Evolutionary conservation across 1,140 invertebrate genomes (phyloP).

Genomic region (Drosophila saltans): DNA sequence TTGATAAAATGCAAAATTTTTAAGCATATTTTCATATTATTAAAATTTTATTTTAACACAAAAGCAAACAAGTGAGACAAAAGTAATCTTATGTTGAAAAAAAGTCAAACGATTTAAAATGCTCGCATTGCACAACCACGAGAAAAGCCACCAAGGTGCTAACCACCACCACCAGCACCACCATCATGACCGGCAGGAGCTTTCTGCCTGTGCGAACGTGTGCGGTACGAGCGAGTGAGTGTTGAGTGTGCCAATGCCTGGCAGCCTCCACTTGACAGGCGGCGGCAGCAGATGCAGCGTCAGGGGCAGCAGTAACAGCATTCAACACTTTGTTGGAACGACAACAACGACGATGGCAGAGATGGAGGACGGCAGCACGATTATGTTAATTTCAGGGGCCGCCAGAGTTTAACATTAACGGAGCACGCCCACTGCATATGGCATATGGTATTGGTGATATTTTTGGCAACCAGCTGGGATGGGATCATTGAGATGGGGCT

Average conservation of each 20-base stretch:
- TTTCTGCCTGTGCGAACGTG: neutral
- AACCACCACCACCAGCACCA: slow-evolving; percentile 1
- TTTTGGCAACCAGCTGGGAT: slow-evolving; percentile 52
- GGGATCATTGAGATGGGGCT: slow-evolving; percentile 10
- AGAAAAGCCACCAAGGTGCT: slow-evolving; percentile 32
- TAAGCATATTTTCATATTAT: slow-evolving; percentile 69
- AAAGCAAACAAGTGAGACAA: slow-evolving; percentile 11
- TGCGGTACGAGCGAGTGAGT: neutral
- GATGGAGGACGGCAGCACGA: slow-evolving; percentile 54
- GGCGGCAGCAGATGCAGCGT: neutral
- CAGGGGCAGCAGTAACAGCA: slow-evolving; percentile 37
- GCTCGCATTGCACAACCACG: slow-evolving; percentile 59
- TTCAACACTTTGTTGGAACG: slow-evolving; percentile 73
- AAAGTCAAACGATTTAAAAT: slow-evolving; percentile 42
- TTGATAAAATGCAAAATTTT: slow-evolving; percentile 55
- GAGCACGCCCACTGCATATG: slow-evolving; percentile 80
- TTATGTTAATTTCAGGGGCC: slow-evolving; percentile 73
- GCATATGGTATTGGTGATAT: slow-evolving; percentile 71
- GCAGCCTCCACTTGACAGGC: slow-evolving; percentile 72
- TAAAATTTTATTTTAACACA: slow-evolving; percentile 55
- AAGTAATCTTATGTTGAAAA: slow-evolving; percentile 19
- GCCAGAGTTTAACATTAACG: slow-evolving; percentile 66
- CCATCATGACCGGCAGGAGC: slow-evolving; percentile 3
- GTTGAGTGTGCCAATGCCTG: slow-evolving; percentile 54
- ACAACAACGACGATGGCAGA: slow-evolving; percentile 29